Base-by-base conservation (phyloP, 2,888 invertebrate species). In the Colletes collaris region DNA sequence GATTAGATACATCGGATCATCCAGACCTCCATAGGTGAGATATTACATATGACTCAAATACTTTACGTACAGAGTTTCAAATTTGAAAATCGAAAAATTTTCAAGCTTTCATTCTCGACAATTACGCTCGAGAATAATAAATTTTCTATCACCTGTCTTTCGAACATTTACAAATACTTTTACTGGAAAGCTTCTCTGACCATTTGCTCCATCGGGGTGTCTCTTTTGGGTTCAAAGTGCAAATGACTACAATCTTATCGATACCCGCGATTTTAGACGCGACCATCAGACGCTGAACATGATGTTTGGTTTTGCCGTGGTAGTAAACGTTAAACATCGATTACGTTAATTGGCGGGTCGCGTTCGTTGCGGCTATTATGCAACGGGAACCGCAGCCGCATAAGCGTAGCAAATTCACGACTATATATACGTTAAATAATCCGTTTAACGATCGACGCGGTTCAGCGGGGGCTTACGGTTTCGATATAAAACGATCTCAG, bases 271-370 rank as follows among this genome's bases (percentile, higher is more conserved):
- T 59, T 76, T 63, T 49, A 40, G 73, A 37, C 49, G 27, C 44
- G 58, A 5, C 53, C 8, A 55, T 49, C 58, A 53, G 59, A 55
- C 74, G 66, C 69, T 64, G 70, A 60, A 55, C 62, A 59, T 46
- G 63, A 74, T 83, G 63, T 74, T 82, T 77, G 76, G 81, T 76
- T 79, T 86, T 80, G 78, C 79, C 70, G 59, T 68, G 83, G 80
- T 82, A 81, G 87, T 87, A 86, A 87, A 86, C 88, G 85, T 87
- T 87, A 87, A 89, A 87, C 86, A 89, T 90, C 89, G 90, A 90
- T 90, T 90, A 90, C 83, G 83, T 86, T 90, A 90, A 90, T 90
- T 89, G 90, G 89, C 85, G 81, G 75, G 75, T 75, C 70, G 73
- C 84, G 81, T 83, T 78, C 75, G 79, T 74, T 75, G 79, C 37